Conservation (phyloP, 1,140 invertebrate genomes). For the Drosophila parvula region DNA sequence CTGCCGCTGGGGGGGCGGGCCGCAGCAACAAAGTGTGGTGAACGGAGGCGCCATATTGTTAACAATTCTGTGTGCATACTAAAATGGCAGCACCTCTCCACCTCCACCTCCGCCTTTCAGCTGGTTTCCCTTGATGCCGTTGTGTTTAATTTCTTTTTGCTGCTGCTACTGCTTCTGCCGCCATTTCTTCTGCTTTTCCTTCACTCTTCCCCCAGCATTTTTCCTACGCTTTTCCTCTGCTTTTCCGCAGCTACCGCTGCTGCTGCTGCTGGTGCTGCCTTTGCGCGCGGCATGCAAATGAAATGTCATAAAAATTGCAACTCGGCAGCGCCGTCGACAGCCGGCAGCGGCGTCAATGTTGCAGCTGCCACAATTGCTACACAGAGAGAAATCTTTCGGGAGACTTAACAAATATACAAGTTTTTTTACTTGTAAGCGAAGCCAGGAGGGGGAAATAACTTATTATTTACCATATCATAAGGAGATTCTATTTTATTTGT, state of each 20-base stretch:
- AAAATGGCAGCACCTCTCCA: conserved; percentile 35
- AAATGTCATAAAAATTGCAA: conserved; percentile 70
- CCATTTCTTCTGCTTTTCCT: conserved; percentile 35
- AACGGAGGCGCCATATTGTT: conserved; percentile 60
- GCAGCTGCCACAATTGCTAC: conserved; percentile 36
- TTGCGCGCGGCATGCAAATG: conserved; percentile 62
- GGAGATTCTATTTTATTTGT: no score
- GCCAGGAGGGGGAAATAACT: no score
- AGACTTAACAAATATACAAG: no score
- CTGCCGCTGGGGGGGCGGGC: background rate
- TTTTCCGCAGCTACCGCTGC: conserved; percentile 19
- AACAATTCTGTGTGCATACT: conserved; percentile 64
- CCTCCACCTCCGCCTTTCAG: conserved; percentile 1
- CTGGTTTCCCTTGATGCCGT: conserved; percentile 48
- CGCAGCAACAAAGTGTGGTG: conserved; percentile 45
- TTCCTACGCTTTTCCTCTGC: conserved; percentile 11
- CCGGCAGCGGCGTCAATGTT: conserved; percentile 52
- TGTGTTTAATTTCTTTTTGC: conserved; percentile 64
- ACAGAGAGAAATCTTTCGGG: background rate
- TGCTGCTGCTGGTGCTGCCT: conserved; percentile 30
- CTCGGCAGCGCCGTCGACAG: conserved; percentile 45
- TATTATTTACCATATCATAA: no score
- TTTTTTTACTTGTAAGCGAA: no score
- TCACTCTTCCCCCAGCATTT: background rate
- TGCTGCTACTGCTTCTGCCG: conserved; percentile 23